These are phyloP conservation scores for Toxotes chatareus DNA, from an alignment of 2,113 vertebrate genomes.

Conservation along the genomic window DNA sequence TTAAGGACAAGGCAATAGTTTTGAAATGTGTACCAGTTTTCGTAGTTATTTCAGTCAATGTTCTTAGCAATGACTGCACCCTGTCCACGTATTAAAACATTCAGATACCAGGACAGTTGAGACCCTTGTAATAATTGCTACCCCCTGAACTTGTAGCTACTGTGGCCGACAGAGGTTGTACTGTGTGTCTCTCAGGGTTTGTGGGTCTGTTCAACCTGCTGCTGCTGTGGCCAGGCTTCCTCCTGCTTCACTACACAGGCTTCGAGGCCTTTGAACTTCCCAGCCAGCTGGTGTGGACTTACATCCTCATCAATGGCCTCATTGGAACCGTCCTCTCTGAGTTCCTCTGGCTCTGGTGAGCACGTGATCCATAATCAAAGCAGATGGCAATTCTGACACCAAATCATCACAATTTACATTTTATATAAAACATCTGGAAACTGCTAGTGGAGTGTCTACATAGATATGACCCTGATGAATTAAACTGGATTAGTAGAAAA, in stretches of 20 bases:
- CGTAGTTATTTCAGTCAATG: neutral
- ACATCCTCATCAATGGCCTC: slow-evolving; percentile 96
- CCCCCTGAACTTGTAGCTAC: neutral
- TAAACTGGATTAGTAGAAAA: neutral
- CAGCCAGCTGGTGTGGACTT: slow-evolving; percentile 93
- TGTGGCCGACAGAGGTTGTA: neutral
- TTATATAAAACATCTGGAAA: neutral
- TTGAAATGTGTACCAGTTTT: neutral
- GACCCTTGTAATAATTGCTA: neutral
- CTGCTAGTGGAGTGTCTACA: neutral
- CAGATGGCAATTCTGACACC: neutral
- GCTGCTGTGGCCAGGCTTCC: slow-evolving; percentile 97
- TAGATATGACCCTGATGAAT: neutral
- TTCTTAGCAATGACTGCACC: neutral
- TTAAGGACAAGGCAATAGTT: no score
- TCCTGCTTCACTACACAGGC: slow-evolving; percentile 95
- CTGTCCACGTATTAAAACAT: neutral
- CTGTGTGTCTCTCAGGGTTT: slow-evolving; percentile 86
- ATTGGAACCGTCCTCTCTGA: slow-evolving; percentile 96
- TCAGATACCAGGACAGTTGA: no score
- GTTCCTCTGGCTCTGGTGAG: slow-evolving; percentile 98
- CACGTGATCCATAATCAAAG: neutral
- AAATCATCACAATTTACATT: neutral
- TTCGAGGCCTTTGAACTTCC: slow-evolving; percentile 96
- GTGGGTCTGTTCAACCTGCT: slow-evolving; percentile 97